These are phyloP conservation scores for Tinea pellionella DNA, from an alignment of 2,888 invertebrate genomes.

Conservation along the genomic window DNA sequence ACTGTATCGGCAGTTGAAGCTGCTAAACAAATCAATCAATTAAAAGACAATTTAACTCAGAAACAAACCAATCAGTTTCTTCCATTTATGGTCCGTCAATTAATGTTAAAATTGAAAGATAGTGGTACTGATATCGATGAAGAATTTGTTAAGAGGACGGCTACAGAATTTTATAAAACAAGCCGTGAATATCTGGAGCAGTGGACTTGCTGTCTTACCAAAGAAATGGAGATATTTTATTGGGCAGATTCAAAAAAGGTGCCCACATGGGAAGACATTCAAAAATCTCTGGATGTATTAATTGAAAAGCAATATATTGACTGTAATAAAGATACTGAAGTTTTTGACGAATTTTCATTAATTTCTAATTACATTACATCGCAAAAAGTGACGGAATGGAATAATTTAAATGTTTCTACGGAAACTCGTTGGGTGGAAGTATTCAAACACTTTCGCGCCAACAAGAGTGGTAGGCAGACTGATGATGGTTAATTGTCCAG, in stretches of 20 bases:
- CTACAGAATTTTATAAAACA: constrained; percentile 26
- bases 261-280: constrained; percentile 21
- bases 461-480: too few species aligned
- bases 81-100: constrained; percentile 22
- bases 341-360: constrained; percentile 26
- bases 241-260: constrained; percentile 20
- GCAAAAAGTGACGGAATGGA: constrained; percentile 25
- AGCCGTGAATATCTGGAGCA: constrained; percentile 21
- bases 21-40: constrained; percentile 22
- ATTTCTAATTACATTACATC: constrained; percentile 23
- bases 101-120: constrained; percentile 24
- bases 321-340: constrained; percentile 24
- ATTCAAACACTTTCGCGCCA: constrained; percentile 20
- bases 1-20: constrained; percentile 22
- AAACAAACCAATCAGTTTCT: constrained; percentile 22
- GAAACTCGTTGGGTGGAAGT: constrained; percentile 27
- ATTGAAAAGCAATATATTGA: constrained; percentile 23
- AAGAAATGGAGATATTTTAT: constrained; percentile 25
- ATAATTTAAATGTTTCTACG: constrained; percentile 22
- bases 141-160: constrained; percentile 22
- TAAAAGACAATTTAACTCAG: constrained; percentile 21
- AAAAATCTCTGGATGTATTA: constrained; percentile 20
- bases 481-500: too few species aligned
- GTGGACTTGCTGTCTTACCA: constrained; percentile 17
- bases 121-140: constrained; percentile 24